These are phyloP conservation scores for Echeneis naucrates DNA, from an alignment of 2,797 vertebrate species.

Conservation along the genomic window DNA sequence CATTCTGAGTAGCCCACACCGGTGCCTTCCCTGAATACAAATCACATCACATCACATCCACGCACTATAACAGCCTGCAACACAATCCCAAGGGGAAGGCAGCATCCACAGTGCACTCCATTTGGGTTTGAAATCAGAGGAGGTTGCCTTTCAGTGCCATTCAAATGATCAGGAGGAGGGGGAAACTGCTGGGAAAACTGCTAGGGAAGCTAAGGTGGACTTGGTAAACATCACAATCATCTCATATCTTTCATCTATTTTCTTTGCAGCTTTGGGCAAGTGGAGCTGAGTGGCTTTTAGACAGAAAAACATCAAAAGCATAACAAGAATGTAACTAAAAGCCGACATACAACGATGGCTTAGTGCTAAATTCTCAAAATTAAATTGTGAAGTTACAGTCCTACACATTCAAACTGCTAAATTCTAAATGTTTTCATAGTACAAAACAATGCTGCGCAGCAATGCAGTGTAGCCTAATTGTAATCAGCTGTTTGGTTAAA, in stretches of 20 bases:
- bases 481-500: conserved; percentile 58
- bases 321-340: conserved; percentile 11
- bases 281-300: conserved; percentile 30
- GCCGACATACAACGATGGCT: conserved; percentile 48
- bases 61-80: conserved; percentile 71
- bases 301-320: conserved; percentile 34
- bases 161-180: conserved; percentile 69
- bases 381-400: conserved; percentile 40
- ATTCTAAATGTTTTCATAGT: conserved; percentile 46
- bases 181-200: conserved; percentile 48
- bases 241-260: conserved; percentile 56
- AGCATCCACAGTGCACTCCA: conserved; percentile 69
- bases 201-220: conserved; percentile 55
- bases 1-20: conserved; percentile 81
- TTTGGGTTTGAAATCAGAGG: conserved; percentile 74
- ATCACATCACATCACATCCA: conserved; percentile 76
- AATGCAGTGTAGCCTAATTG: conserved; percentile 41
- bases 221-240: conserved; percentile 74
- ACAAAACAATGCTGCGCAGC: conserved; percentile 20
- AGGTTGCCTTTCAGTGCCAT: conserved; percentile 65
- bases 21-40: conserved; percentile 82
- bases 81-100: conserved; percentile 65
- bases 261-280: conserved; percentile 46
- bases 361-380: conserved; percentile 59
- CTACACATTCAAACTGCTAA: conserved; percentile 27